Base-by-base conservation (phyloP, 2,113 vertebrate genomes). In the Neolamprologus toae region DNA sequence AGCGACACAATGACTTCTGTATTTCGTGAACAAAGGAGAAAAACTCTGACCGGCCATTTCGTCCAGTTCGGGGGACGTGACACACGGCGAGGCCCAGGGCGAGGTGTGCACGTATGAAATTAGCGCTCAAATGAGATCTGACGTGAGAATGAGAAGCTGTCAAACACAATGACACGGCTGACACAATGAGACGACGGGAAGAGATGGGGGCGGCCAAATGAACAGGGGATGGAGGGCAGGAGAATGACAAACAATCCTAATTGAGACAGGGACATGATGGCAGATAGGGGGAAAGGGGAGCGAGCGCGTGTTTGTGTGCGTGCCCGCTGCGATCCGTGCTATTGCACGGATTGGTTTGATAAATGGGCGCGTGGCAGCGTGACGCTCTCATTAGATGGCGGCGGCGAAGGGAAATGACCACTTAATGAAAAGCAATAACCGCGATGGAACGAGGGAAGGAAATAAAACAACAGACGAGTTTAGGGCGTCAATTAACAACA, bases 71-170 rank as follows among this genome's bases (percentile, higher is more conserved):
- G 35, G 47, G 45, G 55, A 51, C 26, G 7, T 19, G 14, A 71
- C 85, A 13, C 35, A 3, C 21, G 9, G 37, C 51, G 2, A 17
- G 17, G 51, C 5, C 59, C 17, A 1, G 11, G 45, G 17, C 19
- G 53, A 93, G 92, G 85, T 89, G 92, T 76, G 88, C 16, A 26
- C 3, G 83, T 88, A 88, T 57, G 85, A 91, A 92, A 95, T 94
- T 91, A 92, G 54, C 79, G 82, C 80, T 85, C 89, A 93, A 95
- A 95, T 95, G 97, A 97, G 96, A 98, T 97, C 95, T 97, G 98
- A 98, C 98, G 97, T 92, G 96, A 97, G 97, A 98, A 98, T 97
- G 97, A 98, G 97, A 98, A 98, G 96, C 97, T 98, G 98, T 98
- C 98, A 98, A 97, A 98, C 96, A 97, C 96, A 96, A 98, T 98